These are phyloP conservation scores for Ahaetulla prasina DNA, from an alignment of 2,113 vertebrate genomes.

Conservation along the genomic window DNA sequence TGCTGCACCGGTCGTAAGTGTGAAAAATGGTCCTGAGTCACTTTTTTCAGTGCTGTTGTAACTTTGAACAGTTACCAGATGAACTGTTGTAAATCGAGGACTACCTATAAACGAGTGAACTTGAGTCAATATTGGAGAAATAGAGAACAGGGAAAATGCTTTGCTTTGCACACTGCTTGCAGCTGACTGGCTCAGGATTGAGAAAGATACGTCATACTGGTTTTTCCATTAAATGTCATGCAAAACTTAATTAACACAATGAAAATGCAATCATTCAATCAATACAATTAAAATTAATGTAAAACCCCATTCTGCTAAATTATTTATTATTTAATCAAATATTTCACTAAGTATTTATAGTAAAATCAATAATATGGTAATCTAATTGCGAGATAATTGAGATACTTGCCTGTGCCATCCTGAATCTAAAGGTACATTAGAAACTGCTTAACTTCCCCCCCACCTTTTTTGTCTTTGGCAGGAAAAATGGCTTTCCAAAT, in stretches of 20 bases:
- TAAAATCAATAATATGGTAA: not conserved
- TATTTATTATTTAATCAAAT: not conserved
- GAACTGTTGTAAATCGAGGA: not conserved
- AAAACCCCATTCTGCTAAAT: not conserved
- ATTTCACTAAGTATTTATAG: not conserved
- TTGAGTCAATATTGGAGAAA: not conserved
- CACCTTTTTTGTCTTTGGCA: not conserved
- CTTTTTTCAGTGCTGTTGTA: not conserved
- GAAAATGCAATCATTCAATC: not conserved
- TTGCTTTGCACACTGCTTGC: not conserved
- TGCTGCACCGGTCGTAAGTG: not conserved
- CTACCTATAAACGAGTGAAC: not conserved
- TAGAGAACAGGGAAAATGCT: no score
- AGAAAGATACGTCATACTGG: not conserved
- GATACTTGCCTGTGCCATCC: not conserved
- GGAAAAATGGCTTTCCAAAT: conserved; percentile 1
- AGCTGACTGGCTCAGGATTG: not conserved
- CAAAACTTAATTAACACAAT: not conserved
- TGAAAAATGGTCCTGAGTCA: not conserved
- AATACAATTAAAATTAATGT: not conserved
- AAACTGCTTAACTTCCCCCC: not conserved
- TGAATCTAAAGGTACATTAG: conserved; percentile 14
- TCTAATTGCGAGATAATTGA: not conserved
- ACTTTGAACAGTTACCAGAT: no score
- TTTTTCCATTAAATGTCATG: not conserved